Base-by-base conservation (phyloP, 2,797 vertebrate genomes). In the Propithecus perrieri region DNA sequence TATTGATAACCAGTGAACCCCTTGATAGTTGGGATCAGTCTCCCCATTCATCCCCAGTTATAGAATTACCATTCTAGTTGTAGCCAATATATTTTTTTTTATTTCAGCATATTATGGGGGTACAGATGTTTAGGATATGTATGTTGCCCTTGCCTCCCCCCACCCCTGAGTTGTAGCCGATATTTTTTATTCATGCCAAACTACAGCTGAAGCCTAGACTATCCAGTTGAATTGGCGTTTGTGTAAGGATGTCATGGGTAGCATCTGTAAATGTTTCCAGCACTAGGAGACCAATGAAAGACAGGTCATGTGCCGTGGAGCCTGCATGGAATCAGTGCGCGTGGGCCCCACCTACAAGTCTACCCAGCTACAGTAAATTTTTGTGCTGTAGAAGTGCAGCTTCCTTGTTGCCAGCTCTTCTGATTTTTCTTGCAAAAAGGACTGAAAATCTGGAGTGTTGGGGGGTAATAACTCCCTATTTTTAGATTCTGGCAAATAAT, bases 401-500 rank as follows among this genome's bases (percentile, higher is more conserved):
- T 18, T 61, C 41, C 7, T 12, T 48, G 26, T 71, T 35, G 20
- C 28, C 63, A 94, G 18, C 20, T 35, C 67, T 74, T 94, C 12
- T 79, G 26, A 43, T 84, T 72, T 59, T 46, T 80, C 63, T 75
- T 35, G 26, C 38, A 85, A 65, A 91, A 80, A 4, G 0, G 35
- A 18, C 41, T 43, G 6, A 69, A 93, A 92, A 78, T 81, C 80
- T 74, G 33, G 3, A 85, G 55, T 41, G 59, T 89, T 91, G 81
- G 95, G 95, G 30, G 91, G 7, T 80, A 28, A 48, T 63, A 65
- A 11, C 6, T 80, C 24, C 15, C n/a, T 93, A 94, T 86, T 85
- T 95, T 94, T 92, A 92, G 50, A 38, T 85, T 95, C n/a, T 89
- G 86, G 18, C 9, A 97, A 96, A 93, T 85, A 85, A 41, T 80